A percentile compares a stretch with the other conserved stretches of the same genome.
Evolutionary conservation across 2,888 invertebrate species (phyloP).

Genomic region (Drosophila stalkeri): DNA sequence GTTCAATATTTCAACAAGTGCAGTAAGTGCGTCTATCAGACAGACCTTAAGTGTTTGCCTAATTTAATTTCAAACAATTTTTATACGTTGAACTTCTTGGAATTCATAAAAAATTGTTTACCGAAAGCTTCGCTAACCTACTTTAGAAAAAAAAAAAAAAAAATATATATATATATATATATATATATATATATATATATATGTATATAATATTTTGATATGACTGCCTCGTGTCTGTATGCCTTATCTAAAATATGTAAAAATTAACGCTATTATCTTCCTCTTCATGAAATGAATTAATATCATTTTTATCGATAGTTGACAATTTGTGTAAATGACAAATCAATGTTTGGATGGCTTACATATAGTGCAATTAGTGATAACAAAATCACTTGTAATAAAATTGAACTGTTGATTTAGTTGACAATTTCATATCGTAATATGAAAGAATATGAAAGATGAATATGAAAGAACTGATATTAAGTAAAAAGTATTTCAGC

Average conservation of each 20-base stretch:
- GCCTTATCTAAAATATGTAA: conserved; percentile 17
- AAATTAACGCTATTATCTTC: not conserved
- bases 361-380: not conserved
- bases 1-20: not conserved
- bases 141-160: not conserved
- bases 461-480: too few relatives aligned
- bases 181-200: too few relatives aligned
- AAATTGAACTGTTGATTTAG: not conserved
- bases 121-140: conserved; percentile 15
- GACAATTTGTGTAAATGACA: not conserved
- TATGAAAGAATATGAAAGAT: too few relatives aligned
- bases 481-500: too few relatives aligned
- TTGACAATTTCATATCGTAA: too few relatives aligned
- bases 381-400: not conserved
- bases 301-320: not conserved
- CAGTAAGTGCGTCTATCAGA: not conserved
- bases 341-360: not conserved
- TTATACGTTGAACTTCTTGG: not conserved
- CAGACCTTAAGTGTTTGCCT: conserved; percentile 8
- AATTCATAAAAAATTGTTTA: conserved; percentile 20
- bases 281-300: not conserved
- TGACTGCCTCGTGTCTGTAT: not conserved
- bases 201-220: not conserved
- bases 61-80: not conserved
- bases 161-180: too few relatives aligned